Evolutionary conservation across 2,113 vertebrate species (phyloP), one percentile per base, ranked within the genome.

Genomic region (Lepisosteus osseus): DNA sequence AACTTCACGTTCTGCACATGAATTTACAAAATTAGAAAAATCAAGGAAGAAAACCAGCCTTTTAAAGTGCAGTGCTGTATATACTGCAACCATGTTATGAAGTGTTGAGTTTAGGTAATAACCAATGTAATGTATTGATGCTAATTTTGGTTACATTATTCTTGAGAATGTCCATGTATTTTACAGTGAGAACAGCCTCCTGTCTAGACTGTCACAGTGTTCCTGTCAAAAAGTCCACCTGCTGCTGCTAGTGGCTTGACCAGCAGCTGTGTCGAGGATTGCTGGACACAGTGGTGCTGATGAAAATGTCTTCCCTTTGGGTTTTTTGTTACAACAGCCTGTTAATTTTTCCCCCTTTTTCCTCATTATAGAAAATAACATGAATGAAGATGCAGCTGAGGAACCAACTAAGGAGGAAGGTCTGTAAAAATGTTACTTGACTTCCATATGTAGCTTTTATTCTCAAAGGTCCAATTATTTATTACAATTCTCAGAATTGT

Each of bases 381-480:
- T 70, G 43, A 61, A 54, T 74, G 83, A 82, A 78, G 85, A 90
- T 70, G 83, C 76, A 77, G 72, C 79, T 64, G 87, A 84, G 78
- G 76, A 83, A 77, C 78, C 78, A 74, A 71, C 15, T 59, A 13
- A 59, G 73, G 84, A 82, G 77, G 84, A 77, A 75, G 90, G 91
- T 92, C 82, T 90, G 87, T 90, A 84, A 87, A 77, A 82, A 77
- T 76, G 82, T 85, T 83, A 82, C 78, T 85, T 81, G 84, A 76
- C 72, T 81, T 71, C 77, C 80, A 81, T 86, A 82, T 84, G 6
- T 13, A 5, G 12, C 11, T 3, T 14, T 14, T 6, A 75, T 79
- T 82, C 82, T 79, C 75, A 84, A 81, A 51, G 47, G 47, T 51
- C 47, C 9, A 2, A 51, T 51, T 51, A 51, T 51, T 51, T 5